Conservation (phyloP, 1,140 invertebrate genomes). For the Bicyclus anynana region DNA sequence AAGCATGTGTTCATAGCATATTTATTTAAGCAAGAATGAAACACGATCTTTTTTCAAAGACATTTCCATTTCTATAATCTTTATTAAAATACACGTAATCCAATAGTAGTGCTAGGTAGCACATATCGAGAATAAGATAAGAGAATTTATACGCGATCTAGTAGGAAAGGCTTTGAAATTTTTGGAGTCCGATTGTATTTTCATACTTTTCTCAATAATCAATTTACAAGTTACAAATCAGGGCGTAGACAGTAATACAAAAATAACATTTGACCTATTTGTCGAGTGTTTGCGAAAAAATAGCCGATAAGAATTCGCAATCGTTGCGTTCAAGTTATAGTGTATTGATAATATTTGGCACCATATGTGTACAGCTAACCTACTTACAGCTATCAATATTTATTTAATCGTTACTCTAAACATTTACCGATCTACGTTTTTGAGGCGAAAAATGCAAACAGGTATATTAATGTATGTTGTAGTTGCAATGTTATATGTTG, state of each 20-base stretch:
- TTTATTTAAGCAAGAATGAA: no score
- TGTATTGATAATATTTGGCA: slow-evolving; percentile 68
- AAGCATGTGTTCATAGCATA: no score
- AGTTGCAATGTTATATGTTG: background rate
- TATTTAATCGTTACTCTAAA: slow-evolving; percentile 63
- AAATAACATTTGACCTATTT: slow-evolving; percentile 67
- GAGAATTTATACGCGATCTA: no score
- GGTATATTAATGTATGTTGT: background rate
- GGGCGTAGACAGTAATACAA: slow-evolving; percentile 33
- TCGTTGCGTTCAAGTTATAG: slow-evolving; percentile 37
- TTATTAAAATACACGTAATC: no score
- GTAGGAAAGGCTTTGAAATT: no score
- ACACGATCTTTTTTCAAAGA: no score
- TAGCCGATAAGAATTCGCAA: slow-evolving; percentile 68
- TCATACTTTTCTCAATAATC: no score
- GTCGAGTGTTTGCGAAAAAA: slow-evolving; percentile 59
- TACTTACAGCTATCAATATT: slow-evolving; percentile 69
- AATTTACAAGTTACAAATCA: no score
- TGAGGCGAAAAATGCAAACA: background rate
- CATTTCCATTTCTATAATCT: no score
- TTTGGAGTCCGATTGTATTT: no score
- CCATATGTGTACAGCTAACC: slow-evolving; percentile 62
- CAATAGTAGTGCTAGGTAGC: no score
- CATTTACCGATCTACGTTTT: slow-evolving; percentile 24
- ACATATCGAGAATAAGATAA: no score